Conservation (phyloP, 2,113 vertebrate genomes). For the Odocoileus virginianus region DNA sequence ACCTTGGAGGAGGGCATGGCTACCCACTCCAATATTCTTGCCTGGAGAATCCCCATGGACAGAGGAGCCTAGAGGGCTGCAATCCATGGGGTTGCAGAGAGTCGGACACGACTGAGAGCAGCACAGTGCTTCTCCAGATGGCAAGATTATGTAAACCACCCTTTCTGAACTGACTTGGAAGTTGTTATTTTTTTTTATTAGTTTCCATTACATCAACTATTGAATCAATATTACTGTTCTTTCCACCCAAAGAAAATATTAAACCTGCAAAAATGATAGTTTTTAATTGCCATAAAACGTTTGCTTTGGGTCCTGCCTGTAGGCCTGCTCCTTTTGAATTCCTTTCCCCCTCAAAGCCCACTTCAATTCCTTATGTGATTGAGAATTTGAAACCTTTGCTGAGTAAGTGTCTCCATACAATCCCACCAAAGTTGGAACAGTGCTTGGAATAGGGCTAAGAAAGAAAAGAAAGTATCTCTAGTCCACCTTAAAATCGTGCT, state of each 20-base stretch:
- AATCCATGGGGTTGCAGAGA: background rate
- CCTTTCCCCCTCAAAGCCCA: background rate
- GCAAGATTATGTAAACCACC: background rate
- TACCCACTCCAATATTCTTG: background rate
- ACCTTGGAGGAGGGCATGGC: background rate
- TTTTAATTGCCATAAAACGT: background rate
- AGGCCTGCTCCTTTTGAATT: background rate
- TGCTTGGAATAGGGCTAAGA: background rate
- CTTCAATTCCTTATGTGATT: background rate
- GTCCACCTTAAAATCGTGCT: background rate
- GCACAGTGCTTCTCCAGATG: background rate
- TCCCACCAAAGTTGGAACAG: background rate
- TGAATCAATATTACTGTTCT: background rate
- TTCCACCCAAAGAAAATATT: background rate
- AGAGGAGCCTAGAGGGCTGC: background rate
- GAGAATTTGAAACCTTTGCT: background rate
- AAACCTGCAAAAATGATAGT: background rate
- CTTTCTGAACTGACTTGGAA: background rate
- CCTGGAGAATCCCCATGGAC: background rate
- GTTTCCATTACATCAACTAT: background rate
- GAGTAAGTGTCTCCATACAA: background rate
- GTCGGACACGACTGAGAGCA: fast-evolving
- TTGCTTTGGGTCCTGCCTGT: background rate
- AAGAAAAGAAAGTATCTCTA: background rate
- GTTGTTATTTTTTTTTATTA: background rate